Percentiles rank a stretch among this genome's conserved stretches.
Conservation (phyloP, 2,888 invertebrate species). For the Scaeva pyrastri region DNA sequence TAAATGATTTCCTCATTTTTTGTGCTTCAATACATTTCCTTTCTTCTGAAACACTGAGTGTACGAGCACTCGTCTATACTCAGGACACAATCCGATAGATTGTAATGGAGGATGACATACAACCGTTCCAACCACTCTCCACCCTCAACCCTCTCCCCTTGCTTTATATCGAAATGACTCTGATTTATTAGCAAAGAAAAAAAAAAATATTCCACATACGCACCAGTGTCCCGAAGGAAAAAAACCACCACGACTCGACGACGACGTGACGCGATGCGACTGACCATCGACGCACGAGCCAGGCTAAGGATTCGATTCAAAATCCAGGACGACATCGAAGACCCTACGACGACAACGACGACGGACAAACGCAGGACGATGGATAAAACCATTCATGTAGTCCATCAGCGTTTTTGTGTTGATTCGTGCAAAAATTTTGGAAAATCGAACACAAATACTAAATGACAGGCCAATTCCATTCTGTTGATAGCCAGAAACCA, state of each 20-base stretch:
- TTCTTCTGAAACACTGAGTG: slow-evolving; percentile 38
- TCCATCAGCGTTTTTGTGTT: slow-evolving; percentile 66
- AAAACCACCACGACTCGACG: neutral
- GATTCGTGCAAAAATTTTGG: slow-evolving; percentile 70
- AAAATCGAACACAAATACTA: slow-evolving; percentile 63
- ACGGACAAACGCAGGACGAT: too few species aligned
- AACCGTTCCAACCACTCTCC: too few species aligned
- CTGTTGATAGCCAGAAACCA: slow-evolving; percentile 61
- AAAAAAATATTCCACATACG: slow-evolving; percentile 69
- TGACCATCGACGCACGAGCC: neutral
- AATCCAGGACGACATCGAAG: too few species aligned
- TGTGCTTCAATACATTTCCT: slow-evolving; percentile 51
- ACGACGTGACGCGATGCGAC: neutral
- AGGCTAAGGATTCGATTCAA: too few species aligned
- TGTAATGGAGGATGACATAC: slow-evolving; percentile 68
- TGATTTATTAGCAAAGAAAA: slow-evolving; percentile 59
- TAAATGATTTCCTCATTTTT: slow-evolving; percentile 73
- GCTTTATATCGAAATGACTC: slow-evolving; percentile 8
- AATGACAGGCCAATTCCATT: slow-evolving; percentile 73
- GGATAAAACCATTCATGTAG: slow-evolving; percentile 47
- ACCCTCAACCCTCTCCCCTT: neutral
- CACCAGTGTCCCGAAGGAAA: slow-evolving; percentile 47
- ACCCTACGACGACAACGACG: neutral
- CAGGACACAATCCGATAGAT: slow-evolving; percentile 57
- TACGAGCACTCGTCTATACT: slow-evolving; percentile 5